These are phyloP conservation scores for Anomalospiza imberbis DNA, from an alignment of 2,797 vertebrate species.

Conservation along the genomic window DNA sequence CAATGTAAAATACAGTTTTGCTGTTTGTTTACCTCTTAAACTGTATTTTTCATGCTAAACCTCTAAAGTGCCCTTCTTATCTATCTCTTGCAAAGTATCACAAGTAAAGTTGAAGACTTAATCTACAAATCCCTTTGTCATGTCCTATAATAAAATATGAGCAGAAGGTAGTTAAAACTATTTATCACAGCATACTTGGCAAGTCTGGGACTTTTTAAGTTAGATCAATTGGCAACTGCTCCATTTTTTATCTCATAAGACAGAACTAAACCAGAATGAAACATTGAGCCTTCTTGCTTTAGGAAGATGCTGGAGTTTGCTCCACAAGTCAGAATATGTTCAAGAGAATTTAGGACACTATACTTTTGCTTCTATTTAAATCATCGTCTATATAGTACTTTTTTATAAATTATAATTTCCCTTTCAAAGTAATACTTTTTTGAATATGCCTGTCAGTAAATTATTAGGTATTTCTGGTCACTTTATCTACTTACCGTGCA, in stretches of 20 bases:
- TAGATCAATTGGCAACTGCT: conserved; percentile 13
- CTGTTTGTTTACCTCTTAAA: background rate
- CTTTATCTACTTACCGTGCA: background rate
- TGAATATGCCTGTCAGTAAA: background rate
- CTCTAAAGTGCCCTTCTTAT: background rate
- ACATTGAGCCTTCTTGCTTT: background rate
- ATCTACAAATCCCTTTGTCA: conserved; percentile 23
- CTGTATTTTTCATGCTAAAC: background rate
- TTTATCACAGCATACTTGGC: conserved; percentile 16
- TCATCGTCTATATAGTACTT: background rate
- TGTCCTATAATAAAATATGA: background rate
- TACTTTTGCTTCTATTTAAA: background rate
- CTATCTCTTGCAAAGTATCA: background rate
- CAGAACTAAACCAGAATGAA: background rate
- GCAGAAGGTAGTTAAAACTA: background rate
- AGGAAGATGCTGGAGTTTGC: background rate
- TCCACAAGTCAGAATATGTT: background rate
- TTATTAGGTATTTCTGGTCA: background rate
- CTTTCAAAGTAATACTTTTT: background rate
- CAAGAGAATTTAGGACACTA: background rate
- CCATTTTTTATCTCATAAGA: background rate
- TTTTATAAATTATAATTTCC: background rate
- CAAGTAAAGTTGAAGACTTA: background rate
- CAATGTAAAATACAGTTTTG: background rate
- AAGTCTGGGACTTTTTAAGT: background rate